Evolutionary conservation across 2,113 vertebrate species (phyloP).

Genomic region (Eptesicus fuscus): DNA sequence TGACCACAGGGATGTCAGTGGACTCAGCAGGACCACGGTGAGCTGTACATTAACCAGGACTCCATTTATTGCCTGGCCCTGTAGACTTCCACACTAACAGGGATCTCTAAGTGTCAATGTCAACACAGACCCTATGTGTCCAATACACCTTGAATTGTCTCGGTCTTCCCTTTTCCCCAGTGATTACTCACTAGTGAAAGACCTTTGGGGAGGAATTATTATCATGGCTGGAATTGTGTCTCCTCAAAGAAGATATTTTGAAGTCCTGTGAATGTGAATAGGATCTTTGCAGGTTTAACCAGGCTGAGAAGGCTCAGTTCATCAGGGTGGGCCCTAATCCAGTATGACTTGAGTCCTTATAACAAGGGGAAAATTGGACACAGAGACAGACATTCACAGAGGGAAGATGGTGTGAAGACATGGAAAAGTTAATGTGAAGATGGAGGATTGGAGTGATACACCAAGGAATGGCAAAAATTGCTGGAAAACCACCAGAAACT

Average conservation of each 20-base stretch:
- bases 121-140: background rate
- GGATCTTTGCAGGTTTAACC: background rate
- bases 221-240: background rate
- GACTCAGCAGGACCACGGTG: background rate
- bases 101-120: too few relatives aligned
- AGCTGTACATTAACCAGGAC: background rate
- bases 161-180: background rate
- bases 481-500: background rate
- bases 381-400: background rate
- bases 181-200: background rate
- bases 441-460: too few relatives aligned
- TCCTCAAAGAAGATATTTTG: background rate
- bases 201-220: background rate
- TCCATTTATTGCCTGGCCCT: background rate
- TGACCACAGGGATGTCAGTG: background rate
- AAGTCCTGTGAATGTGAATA: background rate
- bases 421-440: background rate
- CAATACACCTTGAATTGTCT: background rate
- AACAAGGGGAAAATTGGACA: background rate
- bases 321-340: background rate
- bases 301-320: background rate
- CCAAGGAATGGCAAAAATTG: background rate
- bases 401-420: background rate
- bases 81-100: background rate
- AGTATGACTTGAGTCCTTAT: background rate